phyloP scores from a whole-genome alignment of 64 coral and sea anemone species.

The Porites australiensis region DNA sequence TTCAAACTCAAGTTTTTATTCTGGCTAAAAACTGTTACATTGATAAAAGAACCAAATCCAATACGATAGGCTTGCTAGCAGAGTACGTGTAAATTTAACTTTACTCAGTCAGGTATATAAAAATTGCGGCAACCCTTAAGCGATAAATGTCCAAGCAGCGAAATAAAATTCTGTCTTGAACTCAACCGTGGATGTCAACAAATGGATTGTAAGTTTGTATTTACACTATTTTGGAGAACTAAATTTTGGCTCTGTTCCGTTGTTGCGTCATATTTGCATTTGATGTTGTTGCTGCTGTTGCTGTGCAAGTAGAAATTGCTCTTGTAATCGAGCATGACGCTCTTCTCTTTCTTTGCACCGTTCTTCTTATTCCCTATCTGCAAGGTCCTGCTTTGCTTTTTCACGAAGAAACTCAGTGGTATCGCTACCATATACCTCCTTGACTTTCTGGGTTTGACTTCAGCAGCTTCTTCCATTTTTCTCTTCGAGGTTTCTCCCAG shows the following conservation, averaged over 20 bases:
- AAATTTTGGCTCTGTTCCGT: too few relatives aligned
- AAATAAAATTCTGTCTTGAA: too few relatives aligned
- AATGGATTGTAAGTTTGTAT: too few relatives aligned
- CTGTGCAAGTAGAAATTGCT: too few relatives aligned
- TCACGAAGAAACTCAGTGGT: not conserved
- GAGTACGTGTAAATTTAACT: not conserved
- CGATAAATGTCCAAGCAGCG: not conserved
- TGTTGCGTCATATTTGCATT: too few relatives aligned
- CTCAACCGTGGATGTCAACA: not conserved
- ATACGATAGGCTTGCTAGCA: conserved; percentile 7
- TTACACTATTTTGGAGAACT: too few relatives aligned
- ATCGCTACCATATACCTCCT: not conserved
- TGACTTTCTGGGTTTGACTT: not conserved
- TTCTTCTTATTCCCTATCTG: too few relatives aligned
- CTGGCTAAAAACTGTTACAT: not conserved
- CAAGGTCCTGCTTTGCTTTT: not conserved
- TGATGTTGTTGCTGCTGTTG: too few relatives aligned
- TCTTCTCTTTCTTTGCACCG: too few relatives aligned
- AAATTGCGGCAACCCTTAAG: not conserved
- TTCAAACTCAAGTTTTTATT: not conserved
- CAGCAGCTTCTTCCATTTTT: not conserved
- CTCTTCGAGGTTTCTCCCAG: not conserved
- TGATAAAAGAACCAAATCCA: not conserved
- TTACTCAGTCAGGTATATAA: conserved; percentile 1
- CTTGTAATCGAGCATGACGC: too few relatives aligned